Evolutionary conservation across 2,888 invertebrate genomes (phyloP).

Genomic region (Epinotia nisella): DNA sequence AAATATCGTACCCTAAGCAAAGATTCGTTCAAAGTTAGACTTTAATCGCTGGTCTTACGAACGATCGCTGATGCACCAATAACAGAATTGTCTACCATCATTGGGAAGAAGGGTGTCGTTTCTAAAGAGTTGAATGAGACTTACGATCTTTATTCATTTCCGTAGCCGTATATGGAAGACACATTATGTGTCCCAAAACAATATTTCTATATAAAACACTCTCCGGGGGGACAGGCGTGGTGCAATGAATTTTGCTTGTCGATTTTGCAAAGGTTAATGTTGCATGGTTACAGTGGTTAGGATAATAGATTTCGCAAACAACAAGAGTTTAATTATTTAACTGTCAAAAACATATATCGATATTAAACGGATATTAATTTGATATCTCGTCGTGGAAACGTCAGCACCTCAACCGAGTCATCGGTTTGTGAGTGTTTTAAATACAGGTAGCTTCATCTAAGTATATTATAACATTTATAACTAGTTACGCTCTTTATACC

Average conservation of each 20-base stretch:
- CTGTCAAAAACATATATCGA: constrained; percentile 33
- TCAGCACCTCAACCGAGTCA: too few relatives aligned
- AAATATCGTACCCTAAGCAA: background rate
- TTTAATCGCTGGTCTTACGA: constrained; percentile 1
- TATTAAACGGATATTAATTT: constrained; percentile 41
- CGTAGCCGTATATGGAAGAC: constrained; percentile 62
- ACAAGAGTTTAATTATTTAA: constrained; percentile 9
- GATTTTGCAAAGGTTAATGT: constrained; percentile 38
- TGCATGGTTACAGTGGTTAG: constrained; percentile 24
- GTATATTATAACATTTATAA: too few relatives aligned
- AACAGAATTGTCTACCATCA: background rate
- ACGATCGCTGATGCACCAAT: background rate
- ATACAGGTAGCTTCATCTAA: too few relatives aligned
- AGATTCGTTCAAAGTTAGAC: background rate
- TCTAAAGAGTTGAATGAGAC: background rate
- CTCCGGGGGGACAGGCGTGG: constrained; percentile 59
- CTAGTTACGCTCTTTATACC: constrained; percentile 66
- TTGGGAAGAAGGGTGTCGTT: background rate
- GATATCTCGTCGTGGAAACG: too few relatives aligned
- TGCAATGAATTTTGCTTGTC: constrained; percentile 44
- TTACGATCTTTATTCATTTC: constrained; percentile 43
- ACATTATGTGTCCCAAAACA: constrained; percentile 72
- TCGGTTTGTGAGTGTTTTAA: too few relatives aligned
- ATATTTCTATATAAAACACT: constrained; percentile 80
- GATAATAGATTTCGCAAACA: constrained; percentile 30